Base-by-base conservation (phyloP, 2,113 vertebrate species). In the Campylomormyrus numenius region DNA sequence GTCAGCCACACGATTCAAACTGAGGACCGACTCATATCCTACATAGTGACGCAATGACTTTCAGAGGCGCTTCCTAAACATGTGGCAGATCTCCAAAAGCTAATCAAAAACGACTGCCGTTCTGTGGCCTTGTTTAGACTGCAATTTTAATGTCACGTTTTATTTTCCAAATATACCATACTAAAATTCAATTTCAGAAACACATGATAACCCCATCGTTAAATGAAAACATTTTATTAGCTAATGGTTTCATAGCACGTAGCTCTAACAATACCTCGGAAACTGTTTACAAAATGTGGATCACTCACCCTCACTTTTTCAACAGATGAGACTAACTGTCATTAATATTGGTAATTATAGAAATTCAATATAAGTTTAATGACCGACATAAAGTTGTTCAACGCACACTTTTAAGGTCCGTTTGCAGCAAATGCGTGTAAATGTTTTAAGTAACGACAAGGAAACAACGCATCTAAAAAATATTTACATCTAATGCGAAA, bases 191-290 rank as follows among this genome's bases (percentile, higher is more conserved):
- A 17, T 56, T 87, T 88, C 88, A 21, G 46, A 88, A 74, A 46
- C 62, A 52, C 85, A 87, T 7, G 39, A 88, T 48, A 45, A 88
- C 27, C 42, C 10, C 27, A 21, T n/a, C 42, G 45, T 88, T 48
- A 88, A 88, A 70, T 66, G 39, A 74, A 74, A 88, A 70, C 24
- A 49, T 49, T 74, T 88, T 74, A 88, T 88, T 74, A 85, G 19
- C 83, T 85, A 74, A 49, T 21, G 45, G 58, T 74, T 74, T 74
- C 88, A 49, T 46, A 88, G 62, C 21, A 77, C 39, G 27, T 45
- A 66, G 87, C 66, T 66, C 49, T 50, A 50, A 87, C 21, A n/a
- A 88, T 21, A 58, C 53, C 19, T 62, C 13, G 58, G 39, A n/a
- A 88, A 45, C 58, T 58, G 87, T 89, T 50, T 31, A 77, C 46